phyloP scores from a whole-genome alignment of 2,113 vertebrate genomes.

The Sakesphorus luctuosus region DNA sequence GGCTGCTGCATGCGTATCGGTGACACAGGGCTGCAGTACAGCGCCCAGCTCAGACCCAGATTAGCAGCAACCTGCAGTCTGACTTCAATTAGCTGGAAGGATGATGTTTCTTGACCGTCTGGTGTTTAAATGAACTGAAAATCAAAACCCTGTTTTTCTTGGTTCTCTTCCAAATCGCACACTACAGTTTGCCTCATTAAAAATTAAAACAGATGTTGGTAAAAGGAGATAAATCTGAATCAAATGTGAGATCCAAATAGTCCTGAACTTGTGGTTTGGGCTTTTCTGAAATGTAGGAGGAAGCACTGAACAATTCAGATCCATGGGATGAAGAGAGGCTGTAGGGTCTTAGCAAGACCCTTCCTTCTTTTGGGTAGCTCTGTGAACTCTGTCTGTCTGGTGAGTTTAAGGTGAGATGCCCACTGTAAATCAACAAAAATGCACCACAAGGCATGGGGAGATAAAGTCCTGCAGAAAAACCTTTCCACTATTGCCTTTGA shows the following conservation, averaged over 20 bases:
- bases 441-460: too few species aligned
- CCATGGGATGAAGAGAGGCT: not conserved
- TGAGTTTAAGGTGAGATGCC: not conserved
- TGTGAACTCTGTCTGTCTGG: not conserved
- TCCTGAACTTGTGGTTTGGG: not conserved
- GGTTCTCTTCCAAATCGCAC: slow-evolving; percentile 37
- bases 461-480: not conserved
- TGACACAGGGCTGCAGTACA: not conserved
- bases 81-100: slow-evolving; percentile 13
- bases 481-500: not conserved
- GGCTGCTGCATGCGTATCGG: not conserved
- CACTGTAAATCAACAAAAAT: not conserved
- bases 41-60: not conserved
- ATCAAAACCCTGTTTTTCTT: slow-evolving; percentile 52
- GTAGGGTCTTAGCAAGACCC: not conserved
- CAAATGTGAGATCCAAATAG: not conserved
- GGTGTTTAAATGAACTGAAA: slow-evolving; percentile 47
- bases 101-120: slow-evolving; percentile 39
- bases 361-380: not conserved
- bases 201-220: slow-evolving; percentile 53
- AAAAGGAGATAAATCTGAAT: slow-evolving; percentile 13
- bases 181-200: slow-evolving; percentile 20
- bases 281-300: not conserved
- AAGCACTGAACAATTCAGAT: not conserved
- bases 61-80: slow-evolving; percentile 35